Base-by-base conservation (phyloP, 2,113 vertebrate species). In the Prunella fulvescens region DNA sequence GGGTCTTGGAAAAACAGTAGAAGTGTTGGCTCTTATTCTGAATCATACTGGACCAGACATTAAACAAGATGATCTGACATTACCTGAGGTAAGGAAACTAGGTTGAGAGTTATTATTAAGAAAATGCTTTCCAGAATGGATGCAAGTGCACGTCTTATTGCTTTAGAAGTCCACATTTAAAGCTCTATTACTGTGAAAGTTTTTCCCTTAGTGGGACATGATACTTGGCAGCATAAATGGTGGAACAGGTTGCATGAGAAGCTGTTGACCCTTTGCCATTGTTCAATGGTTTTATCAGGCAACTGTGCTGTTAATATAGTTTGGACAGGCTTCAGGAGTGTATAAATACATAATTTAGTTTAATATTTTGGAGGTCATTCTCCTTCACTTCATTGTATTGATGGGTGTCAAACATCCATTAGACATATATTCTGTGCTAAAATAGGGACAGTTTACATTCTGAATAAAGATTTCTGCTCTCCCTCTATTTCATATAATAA, bases 1-100 rank as follows among this genome's bases (percentile, higher is more conserved):
- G 99, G 99, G 99, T 31, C 98, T 99, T 29, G 99, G 99, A 74
- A 99, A 99, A 97, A 99, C 99, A 5, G 99, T 99, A 80, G 99
- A 99, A 86, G 99, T 99, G 86, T 96, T 99, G 96, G 99, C 99
- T 79, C 98, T 99, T 78, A 99, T 99, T 97, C 97, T 99, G 94
- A 98, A 97, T 90, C 98, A 99, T 93, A 98, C 98, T 11, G 98
- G 99, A 60, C 98, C 98, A 96, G 98, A 99, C 81, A 65, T 99
- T 83, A 97, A 97, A 94, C 98, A 98, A 72, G 98, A 98, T 90
- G 95, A 97, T 84, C 98, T 99, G 74, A 98, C 97, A 4, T 97
- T 99, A 78, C 99, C 99, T 65, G 98, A 98, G 98, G 99, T 99
- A 96, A 98, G 97, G 91, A 88, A 84, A 77, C 10, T 24, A 28